Evolutionary conservation across 2,888 invertebrate species (phyloP), one percentile per base, ranked within the genome.

Genomic region (Aspidiotus destructor): DNA sequence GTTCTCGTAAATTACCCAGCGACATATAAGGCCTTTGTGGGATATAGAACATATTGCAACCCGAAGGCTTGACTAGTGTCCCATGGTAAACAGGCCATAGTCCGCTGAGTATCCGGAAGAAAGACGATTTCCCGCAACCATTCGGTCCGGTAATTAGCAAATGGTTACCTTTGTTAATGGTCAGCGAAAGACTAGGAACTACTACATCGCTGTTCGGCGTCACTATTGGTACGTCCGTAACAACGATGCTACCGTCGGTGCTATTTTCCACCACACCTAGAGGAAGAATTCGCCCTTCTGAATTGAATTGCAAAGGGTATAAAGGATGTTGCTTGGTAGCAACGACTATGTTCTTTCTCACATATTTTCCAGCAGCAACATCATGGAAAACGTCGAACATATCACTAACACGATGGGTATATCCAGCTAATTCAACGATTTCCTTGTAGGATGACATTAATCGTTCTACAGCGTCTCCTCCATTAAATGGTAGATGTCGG

Each of bases 401-500:
- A 76, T 91, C 92, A 15, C 92, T 90, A 28, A 99, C 98, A 61
- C 98, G 84, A 48, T 88, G 86, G 5, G 97, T 92, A 79, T 98
- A 98, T 0, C 98, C 98, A 6, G 97, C 97, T 69, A 98, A 79
- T 68, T 97, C 96, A 7, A 95, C 95, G 57, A 98, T 82, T 82
- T 97, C 90, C 81, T 98, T 98, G 75, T 97, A 97, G n/a, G 95
- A 95, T 13, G 95, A 93, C 92, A 98, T 95, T 68, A 98, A 83
- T 72, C 98, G 82, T 78, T 99, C 98, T 15, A 95, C 89, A 0
- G 98, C 98, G 80, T 97, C 97, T 0, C 94, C 94, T 5, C 94
- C 95, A 0, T 92, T 90, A 72, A 91, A 85, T 42, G 98, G 82
- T 16, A 99, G 82, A 79, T 97, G 95, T 74, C 96, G 85, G 0